A percentile compares a stretch with the other conserved stretches of the same genome.
Conservation (phyloP, 37 sponge, comb jelly and placozoan species). For the Halisarca cf. caerulea region DNA sequence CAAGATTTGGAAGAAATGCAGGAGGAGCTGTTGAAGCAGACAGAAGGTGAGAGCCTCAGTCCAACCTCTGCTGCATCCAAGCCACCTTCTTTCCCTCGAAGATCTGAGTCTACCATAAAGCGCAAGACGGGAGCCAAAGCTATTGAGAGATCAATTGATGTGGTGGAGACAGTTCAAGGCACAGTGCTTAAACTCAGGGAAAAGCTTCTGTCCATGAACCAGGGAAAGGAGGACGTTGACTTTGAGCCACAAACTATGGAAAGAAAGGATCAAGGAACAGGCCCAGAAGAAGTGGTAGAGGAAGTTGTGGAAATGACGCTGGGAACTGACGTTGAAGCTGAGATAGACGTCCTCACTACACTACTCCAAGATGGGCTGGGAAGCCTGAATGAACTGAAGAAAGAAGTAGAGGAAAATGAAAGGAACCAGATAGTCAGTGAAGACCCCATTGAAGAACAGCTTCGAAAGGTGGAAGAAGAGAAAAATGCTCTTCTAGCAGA, state of each 20-base stretch:
- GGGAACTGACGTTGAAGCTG: not conserved
- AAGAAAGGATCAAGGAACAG: not conserved
- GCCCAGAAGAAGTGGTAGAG: not conserved
- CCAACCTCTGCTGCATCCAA: not conserved
- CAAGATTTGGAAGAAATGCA: conserved; percentile 7
- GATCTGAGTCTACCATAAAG: not conserved
- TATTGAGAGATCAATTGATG: conserved; percentile 6
- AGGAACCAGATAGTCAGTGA: not conserved
- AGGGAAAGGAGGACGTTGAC: not conserved
- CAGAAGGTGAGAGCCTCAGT: not conserved
- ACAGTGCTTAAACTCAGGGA: not conserved
- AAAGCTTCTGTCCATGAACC: not conserved
- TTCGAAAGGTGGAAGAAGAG: not conserved
- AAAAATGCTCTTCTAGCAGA: not conserved
- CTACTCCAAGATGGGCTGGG: not conserved
- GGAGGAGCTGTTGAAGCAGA: conserved; percentile 2
- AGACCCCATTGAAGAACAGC: conserved; percentile 1
- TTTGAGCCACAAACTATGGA: not conserved
- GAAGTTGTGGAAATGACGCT: not conserved
- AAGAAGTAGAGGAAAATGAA: not conserved
- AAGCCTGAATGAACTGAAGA: not conserved
- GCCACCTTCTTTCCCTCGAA: not conserved
- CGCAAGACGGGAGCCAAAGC: conserved; percentile 16
- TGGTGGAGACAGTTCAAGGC: not conserved
- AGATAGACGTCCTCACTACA: not conserved